Percentiles rank a stretch among this genome's conserved stretches.
phyloP scores from a whole-genome alignment of 2,113 vertebrate genomes.

The Hydrolagus affinis region DNA sequence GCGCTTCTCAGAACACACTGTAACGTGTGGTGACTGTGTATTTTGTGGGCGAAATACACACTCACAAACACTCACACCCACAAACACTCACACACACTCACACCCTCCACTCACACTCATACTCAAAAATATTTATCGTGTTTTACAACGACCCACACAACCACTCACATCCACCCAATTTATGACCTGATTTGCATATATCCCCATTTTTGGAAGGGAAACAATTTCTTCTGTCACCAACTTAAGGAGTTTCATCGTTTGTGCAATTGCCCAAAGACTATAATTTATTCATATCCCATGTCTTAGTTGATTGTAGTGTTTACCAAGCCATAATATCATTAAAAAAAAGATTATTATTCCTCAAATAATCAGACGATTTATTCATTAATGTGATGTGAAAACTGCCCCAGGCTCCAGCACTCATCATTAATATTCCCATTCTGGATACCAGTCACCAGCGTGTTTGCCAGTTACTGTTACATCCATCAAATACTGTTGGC shows the following conservation, averaged over 20 bases:
- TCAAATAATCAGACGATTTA: slow-evolving; percentile 7
- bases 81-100: no score
- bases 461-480: no score
- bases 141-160: no score
- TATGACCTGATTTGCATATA: background rate
- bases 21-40: no score
- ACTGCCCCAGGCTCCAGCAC: background rate
- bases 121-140: background rate
- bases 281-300: slow-evolving; percentile 1
- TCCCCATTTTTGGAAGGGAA: background rate
- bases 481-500: background rate
- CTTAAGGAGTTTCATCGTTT: background rate
- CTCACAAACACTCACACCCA: no score
- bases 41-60: no score
- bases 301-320: slow-evolving; percentile 17
- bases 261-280: background rate
- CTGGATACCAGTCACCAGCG: background rate
- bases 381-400: slow-evolving; percentile 3
- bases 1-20: no score
- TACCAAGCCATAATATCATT: slow-evolving; percentile 5
- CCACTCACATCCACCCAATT: background rate
- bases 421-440: background rate
- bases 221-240: background rate
- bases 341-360: slow-evolving; percentile 10
- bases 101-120: background rate